Evolutionary conservation across 2,113 vertebrate species (phyloP), one percentile per base, ranked within the genome.

Genomic region (Tretioscincus oriximinensis): DNA sequence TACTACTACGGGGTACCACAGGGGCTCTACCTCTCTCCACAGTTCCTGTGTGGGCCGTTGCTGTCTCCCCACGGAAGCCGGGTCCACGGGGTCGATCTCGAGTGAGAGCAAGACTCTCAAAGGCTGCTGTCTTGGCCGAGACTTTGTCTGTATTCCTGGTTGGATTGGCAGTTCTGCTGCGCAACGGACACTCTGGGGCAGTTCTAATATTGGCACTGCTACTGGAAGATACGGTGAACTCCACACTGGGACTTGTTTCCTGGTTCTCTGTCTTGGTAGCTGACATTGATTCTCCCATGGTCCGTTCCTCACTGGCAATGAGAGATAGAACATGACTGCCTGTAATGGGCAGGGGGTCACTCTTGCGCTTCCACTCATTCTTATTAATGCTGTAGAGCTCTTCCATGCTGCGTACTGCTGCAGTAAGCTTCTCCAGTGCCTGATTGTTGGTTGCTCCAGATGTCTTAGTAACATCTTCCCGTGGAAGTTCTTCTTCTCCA

Each of bases 381-480:
- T 94, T 95, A 68, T 96, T 94, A 87, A 97, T 98, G 20, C 97
- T 96, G 49, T 99, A 99, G 1, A 98, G 94, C 80, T 99, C 97
- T 72, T 99, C 98, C 98, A 99, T 99, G 61, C 97, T 99, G 76
- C 97, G 95, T 76, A 99, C 98, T 0, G 98, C 98, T 0, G 98
- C 98, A 9, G 97, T 97, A 58, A 99, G 94, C 91, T 98, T 99
- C 84, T 97, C 95, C 84, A 99, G 89, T 1, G 98, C 97, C 8
- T 86, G 95, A 21, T 94, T 95, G 10, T 88, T 77, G 4, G 87
- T 68, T 76, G 84, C 85, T 0, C 89, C 61, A 5, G 82, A 81
- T 69, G 94, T 85, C 47, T 94, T 95, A n/a, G 91, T 14, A 24
- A 95, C 91, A 9, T 96, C 95, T 81, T 96, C 94, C 78, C 84